A percentile compares a stretch with the other conserved stretches of the same genome.
Conservation (phyloP, 2,797 vertebrate species). For the Pampus argenteus region DNA sequence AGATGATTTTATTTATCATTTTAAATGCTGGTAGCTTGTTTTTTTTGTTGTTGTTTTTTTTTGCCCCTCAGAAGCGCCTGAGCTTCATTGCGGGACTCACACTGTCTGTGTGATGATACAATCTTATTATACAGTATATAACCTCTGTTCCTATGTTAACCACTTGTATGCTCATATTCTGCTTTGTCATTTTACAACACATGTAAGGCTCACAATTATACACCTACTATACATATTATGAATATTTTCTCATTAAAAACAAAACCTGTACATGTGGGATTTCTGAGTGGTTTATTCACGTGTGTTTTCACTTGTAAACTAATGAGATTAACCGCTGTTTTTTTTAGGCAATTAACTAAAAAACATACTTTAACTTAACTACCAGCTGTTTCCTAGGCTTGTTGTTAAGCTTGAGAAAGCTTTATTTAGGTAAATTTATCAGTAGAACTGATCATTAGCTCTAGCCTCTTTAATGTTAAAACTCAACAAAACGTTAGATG, state of each 20-base stretch:
- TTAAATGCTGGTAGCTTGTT: constrained; percentile 60
- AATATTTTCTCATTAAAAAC: constrained; percentile 99
- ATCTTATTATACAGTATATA: constrained; percentile 73
- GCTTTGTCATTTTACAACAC: constrained; percentile 92
- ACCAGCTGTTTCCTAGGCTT: too few species aligned
- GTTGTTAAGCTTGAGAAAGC: too few species aligned
- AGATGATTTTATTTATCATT: constrained; percentile 78
- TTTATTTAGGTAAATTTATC: too few species aligned
- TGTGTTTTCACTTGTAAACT: not conserved
- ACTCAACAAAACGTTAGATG: too few species aligned
- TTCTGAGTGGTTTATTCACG: constrained; percentile 49
- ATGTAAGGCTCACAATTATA: constrained; percentile 91
- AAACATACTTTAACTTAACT: too few species aligned
- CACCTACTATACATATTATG: constrained; percentile 89
- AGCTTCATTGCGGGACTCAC: constrained; percentile 38
- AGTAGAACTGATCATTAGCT: too few species aligned
- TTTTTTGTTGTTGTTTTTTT: too few species aligned
- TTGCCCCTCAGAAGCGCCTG: constrained; percentile 9
- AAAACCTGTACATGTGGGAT: constrained; percentile 75
- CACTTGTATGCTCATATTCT: constrained; percentile 90
- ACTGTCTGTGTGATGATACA: constrained; percentile 65
- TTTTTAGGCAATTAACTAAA: too few species aligned
- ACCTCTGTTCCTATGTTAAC: constrained; percentile 90
- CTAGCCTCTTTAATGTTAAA: too few species aligned
- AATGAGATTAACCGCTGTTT: not conserved